phyloP scores from a whole-genome alignment of 92 coral and sea anemone genomes.

The Palythoa caribaeorum region DNA sequence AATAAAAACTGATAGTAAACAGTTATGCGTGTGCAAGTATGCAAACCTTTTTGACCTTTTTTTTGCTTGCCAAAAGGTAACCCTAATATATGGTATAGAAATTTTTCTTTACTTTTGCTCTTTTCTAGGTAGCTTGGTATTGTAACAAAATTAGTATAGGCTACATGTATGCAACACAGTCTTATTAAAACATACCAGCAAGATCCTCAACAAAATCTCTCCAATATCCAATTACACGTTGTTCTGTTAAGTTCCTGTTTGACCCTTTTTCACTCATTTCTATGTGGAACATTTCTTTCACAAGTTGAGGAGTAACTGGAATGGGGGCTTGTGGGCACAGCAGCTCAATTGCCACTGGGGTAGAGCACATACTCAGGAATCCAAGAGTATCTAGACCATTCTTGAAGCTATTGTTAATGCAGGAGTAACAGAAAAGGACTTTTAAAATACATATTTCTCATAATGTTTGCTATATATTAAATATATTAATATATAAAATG shows the following conservation, averaged over 20 bases:
- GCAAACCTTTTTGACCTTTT: slow-evolving; percentile 7
- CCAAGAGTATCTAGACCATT: slow-evolving; percentile 21
- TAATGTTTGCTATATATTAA: neutral
- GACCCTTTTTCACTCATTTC: slow-evolving; percentile 10
- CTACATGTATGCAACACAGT: neutral
- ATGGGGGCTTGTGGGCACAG: slow-evolving; percentile 22
- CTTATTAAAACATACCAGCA: slow-evolving; percentile 3
- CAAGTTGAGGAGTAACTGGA: slow-evolving; percentile 1
- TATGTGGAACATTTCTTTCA: neutral
- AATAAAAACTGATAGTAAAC: neutral
- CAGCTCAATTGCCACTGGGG: slow-evolving; percentile 22
- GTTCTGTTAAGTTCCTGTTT: slow-evolving; percentile 4
- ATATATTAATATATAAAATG: slow-evolving; percentile 1
- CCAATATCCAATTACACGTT: slow-evolving; percentile 10
- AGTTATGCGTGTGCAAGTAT: neutral
- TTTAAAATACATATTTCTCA: neutral
- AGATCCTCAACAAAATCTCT: slow-evolving; percentile 17
- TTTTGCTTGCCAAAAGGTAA: neutral
- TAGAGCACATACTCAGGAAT: slow-evolving; percentile 24
- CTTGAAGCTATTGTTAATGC: slow-evolving; percentile 18
- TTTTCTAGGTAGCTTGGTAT: neutral
- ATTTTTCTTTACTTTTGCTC: too few relatives aligned
- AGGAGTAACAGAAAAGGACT: slow-evolving; percentile 9
- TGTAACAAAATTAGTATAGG: neutral
- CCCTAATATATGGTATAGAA: neutral